Base-by-base conservation (phyloP, 2,113 vertebrate genomes). In the Cisticola juncidis region DNA sequence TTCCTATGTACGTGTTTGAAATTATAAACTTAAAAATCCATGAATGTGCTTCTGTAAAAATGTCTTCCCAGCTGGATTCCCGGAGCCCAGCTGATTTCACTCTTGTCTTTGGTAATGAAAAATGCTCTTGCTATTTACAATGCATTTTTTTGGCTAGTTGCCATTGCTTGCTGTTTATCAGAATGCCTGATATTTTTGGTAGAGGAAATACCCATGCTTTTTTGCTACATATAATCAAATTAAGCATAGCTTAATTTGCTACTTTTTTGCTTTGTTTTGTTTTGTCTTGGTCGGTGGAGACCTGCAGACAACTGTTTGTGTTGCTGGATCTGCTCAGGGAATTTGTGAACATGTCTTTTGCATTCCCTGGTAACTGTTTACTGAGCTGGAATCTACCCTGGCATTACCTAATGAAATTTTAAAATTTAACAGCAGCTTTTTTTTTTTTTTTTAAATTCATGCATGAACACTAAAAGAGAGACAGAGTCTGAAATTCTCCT, bases 121-220 rank as follows among this genome's bases (percentile, higher is more conserved):
- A 92, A 25, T 35, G 20, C 47, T 69, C 40, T 15, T 72, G 64
- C 76, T 86, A 10, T 90, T 95, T 83, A 81, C 0, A 0, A 33
- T 92, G 86, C 1, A 0, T 57, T 88, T 91, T 91, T 61, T 90
- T 94, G 93, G 88, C 92, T 31, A 4, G 17, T 79, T 90, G 86
- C 93, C 76, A 54, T 36, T 51, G 51, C 72, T 81, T 90, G 56
- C 56, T 94, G 51, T 93, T 95, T 93, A 71, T 93, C 85, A 83
- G 38, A 62, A 38, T 28, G 62, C 35, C 33, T 90, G 72, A 60
- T 88, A 48, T 35, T 94, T 88, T 86, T 42, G 58, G 68, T 51
- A 71, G 58, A 78, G 84, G 62, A 96, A 94, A 70, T 88, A 77
- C 58, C 7, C 82, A 1, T 68, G 47, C 12, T 70, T 88, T 95